A percentile compares a stretch with the other conserved stretches of the same genome.
Conservation (phyloP, 2,888 invertebrate species). For the Ophraella communa region DNA sequence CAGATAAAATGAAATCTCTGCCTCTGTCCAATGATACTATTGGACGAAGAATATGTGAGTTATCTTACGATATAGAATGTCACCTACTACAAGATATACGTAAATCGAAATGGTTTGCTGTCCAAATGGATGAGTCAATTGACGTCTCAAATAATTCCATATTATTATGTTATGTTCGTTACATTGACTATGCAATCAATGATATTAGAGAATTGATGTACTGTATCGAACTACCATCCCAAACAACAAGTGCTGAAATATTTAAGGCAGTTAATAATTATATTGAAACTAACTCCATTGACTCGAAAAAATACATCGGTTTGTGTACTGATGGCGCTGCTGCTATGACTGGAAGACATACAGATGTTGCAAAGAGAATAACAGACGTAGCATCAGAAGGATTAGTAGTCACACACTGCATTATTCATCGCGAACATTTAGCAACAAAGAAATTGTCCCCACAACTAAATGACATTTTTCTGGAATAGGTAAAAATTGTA, state of each 20-base stretch:
- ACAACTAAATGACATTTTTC: neutral
- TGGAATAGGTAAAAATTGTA: neutral
- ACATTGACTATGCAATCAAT: slow-evolving; percentile 1
- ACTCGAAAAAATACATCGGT: slow-evolving; percentile 4
- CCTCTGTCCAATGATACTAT: slow-evolving; percentile 8
- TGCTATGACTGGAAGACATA: neutral
- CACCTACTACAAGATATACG: neutral
- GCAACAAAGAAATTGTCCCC: neutral
- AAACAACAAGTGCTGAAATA: slow-evolving; percentile 1
- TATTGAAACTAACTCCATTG: neutral
- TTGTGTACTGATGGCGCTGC: neutral
- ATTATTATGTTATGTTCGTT: neutral
- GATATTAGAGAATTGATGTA: neutral
- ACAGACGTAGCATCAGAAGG: neutral
- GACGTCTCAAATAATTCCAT: slow-evolving; percentile 1
- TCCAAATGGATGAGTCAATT: neutral
- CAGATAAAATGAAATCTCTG: neutral
- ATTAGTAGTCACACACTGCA: neutral
- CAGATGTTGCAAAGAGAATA: neutral
- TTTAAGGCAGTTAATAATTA: slow-evolving; percentile 7
- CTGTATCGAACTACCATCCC: neutral
- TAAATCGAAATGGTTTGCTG: neutral
- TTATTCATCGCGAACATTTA: neutral
- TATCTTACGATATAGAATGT: neutral
- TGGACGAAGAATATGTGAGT: neutral